phyloP scores from a whole-genome alignment of 2,113 vertebrate genomes.

The Myodes glareolus region DNA sequence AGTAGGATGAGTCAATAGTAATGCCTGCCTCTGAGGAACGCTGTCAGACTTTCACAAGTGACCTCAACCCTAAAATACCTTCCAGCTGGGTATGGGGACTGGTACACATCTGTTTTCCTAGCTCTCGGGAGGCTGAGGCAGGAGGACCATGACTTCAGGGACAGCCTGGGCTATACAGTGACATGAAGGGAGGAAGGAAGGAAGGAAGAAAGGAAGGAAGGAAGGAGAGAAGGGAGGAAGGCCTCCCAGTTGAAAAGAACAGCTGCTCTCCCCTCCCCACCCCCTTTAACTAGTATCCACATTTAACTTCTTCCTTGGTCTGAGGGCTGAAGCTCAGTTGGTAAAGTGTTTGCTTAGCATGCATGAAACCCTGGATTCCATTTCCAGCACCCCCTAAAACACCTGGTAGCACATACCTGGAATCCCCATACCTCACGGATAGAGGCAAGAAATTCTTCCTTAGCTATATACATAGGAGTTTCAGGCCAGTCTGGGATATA shows the following conservation, averaged over 20 bases:
- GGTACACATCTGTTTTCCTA: neutral
- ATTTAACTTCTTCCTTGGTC: neutral
- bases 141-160: neutral
- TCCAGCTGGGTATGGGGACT: neutral
- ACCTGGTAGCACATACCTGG: neutral
- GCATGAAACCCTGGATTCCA: neutral
- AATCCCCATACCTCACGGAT: neutral
- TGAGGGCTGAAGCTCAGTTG: neutral
- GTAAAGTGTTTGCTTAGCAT: neutral
- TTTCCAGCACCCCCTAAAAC: neutral
- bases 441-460: neutral
- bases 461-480: neutral
- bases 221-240: no score
- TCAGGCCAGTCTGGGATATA: neutral
- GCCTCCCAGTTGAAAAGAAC: neutral
- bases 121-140: neutral
- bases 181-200: neutral
- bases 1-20: neutral
- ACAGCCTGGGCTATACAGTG: neutral
- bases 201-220: neutral
- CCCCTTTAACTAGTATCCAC: neutral
- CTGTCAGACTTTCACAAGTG: neutral
- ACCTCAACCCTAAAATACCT: conserved; percentile 2
- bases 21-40: neutral
- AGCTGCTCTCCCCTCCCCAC: neutral